Evolutionary conservation across 2,888 invertebrate genomes (phyloP).

Genomic region (Dolomedes plantarius): DNA sequence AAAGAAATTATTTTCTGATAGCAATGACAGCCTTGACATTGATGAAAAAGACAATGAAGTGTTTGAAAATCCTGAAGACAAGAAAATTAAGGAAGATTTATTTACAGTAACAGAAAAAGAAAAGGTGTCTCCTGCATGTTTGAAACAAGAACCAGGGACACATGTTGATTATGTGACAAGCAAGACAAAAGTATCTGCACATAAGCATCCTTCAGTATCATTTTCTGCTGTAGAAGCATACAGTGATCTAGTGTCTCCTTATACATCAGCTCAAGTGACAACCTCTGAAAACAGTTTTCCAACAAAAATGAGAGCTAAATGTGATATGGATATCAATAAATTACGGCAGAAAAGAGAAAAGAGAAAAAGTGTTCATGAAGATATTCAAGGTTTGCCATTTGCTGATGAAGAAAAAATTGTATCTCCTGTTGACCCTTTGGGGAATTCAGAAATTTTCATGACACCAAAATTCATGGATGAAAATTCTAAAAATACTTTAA

Average conservation of each 20-base stretch:
- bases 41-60: slow-evolving; percentile 19
- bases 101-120: not conserved
- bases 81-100: not conserved
- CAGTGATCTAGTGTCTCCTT: slow-evolving; percentile 54
- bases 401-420: slow-evolving; percentile 73
- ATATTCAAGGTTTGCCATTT: slow-evolving; percentile 73
- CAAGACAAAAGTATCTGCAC: slow-evolving; percentile 22
- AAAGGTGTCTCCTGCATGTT: slow-evolving; percentile 2
- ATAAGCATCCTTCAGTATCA: slow-evolving; percentile 60
- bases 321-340: slow-evolving; percentile 61
- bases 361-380: slow-evolving; percentile 71
- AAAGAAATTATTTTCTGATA: slow-evolving; percentile 43
- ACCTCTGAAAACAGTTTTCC: slow-evolving; percentile 37
- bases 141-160: not conserved
- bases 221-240: slow-evolving; percentile 45
- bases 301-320: slow-evolving; percentile 61
- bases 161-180: not conserved
- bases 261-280: slow-evolving; percentile 45
- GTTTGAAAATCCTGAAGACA: not conserved
- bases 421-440: slow-evolving; percentile 52
- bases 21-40: slow-evolving; percentile 24
- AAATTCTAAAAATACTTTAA: not conserved
- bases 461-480: slow-evolving; percentile 33
- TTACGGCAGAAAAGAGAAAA: slow-evolving; percentile 66
- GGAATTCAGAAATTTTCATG: slow-evolving; percentile 34